Evolutionary conservation across 2,888 invertebrate genomes (phyloP).

Genomic region (Agrotis clavis): DNA sequence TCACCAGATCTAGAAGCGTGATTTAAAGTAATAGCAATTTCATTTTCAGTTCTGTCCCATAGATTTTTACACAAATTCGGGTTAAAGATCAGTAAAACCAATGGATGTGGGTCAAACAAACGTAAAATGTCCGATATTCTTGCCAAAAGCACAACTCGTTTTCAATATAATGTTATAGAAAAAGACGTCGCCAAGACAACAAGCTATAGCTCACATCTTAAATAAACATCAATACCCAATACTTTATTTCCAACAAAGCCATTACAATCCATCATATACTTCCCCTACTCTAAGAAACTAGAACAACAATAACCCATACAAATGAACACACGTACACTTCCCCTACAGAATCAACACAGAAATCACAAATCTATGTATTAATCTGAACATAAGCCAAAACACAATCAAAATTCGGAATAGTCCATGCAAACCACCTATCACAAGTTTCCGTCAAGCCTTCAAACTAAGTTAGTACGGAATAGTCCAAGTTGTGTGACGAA

Average conservation of each 20-base stretch:
- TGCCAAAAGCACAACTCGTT: too few species aligned
- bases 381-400: constrained; percentile 47
- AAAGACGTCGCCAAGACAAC: too few species aligned
- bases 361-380: constrained; percentile 45
- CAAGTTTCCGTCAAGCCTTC: constrained; percentile 41
- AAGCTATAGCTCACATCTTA: not conserved
- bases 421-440: constrained; percentile 28
- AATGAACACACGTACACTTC: constrained; percentile 19
- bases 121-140: too few species aligned
- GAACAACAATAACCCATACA: not conserved
- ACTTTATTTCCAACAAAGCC: not conserved
- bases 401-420: constrained; percentile 40
- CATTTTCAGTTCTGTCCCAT: not conserved
- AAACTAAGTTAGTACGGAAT: constrained; percentile 45
- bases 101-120: not conserved
- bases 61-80: not conserved
- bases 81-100: not conserved
- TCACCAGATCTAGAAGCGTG: not conserved
- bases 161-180: not conserved
- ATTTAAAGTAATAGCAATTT: not conserved
- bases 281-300: not conserved
- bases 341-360: constrained; percentile 14
- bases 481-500: constrained; percentile 43
- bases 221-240: not conserved
- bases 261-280: not conserved